Evolutionary conservation across 2,113 vertebrate species (phyloP).

Genomic region (Myotis brandtii): DNA sequence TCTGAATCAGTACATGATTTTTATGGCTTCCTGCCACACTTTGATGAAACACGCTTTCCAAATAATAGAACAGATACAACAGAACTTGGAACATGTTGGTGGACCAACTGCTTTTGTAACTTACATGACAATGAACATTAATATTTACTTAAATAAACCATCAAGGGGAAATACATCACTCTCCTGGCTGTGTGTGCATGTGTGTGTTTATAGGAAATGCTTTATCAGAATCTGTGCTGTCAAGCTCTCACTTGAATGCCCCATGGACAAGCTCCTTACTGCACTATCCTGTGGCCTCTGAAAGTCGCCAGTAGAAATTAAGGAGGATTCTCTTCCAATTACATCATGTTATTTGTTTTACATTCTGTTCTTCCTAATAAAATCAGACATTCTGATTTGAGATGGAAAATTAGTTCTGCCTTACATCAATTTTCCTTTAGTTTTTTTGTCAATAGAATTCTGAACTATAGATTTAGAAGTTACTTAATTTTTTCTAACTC

Average conservation of each 20-base stretch:
- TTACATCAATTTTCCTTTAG: not conserved
- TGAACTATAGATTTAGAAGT: conserved; percentile 8
- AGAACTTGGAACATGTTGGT: not conserved
- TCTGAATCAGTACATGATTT: not conserved
- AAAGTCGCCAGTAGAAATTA: conserved; percentile 16
- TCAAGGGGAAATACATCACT: not conserved
- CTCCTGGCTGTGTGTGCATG: not conserved
- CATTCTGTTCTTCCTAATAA: not conserved
- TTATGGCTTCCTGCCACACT: not conserved
- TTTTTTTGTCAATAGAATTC: not conserved
- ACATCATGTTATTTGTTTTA: not conserved
- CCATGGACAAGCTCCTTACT: not conserved
- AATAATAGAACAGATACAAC: conserved; percentile 21
- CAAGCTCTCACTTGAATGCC: not conserved
- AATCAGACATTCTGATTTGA: not conserved
- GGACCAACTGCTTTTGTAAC: not conserved
- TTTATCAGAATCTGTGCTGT: not conserved
- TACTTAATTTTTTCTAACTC: not conserved
- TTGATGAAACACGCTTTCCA: conserved; percentile 12
- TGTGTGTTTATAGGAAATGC: conserved; percentile 7
- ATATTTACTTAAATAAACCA: conserved; percentile 40
- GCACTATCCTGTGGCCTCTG: not conserved
- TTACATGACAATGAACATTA: not conserved
- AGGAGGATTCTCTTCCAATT: not conserved
- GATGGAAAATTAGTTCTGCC: not conserved